These are phyloP conservation scores for Coregonus suidteri DNA, from an alignment of 2,797 vertebrate genomes.

Conservation along the genomic window DNA sequence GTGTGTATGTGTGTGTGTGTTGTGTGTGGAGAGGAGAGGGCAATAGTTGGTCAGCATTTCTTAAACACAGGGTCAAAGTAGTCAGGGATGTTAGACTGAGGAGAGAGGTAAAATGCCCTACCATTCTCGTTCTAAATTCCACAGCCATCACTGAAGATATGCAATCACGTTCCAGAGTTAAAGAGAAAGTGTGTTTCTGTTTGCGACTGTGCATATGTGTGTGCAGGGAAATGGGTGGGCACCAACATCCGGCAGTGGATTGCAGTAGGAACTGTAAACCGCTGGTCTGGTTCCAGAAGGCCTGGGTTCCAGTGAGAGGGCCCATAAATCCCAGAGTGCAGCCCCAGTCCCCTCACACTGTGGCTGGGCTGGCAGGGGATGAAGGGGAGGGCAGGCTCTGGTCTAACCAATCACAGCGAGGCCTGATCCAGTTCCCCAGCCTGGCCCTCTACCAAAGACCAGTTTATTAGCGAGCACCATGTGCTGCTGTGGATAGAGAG, in stretches of 20 bases:
- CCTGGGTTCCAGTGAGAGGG: conserved; percentile 67
- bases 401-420: conserved; percentile 78
- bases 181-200: not conserved
- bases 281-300: conserved; percentile 79
- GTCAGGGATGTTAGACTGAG: not conserved
- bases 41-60: not conserved
- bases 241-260: conserved; percentile 70
- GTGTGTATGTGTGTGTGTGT: conserved; percentile 22
- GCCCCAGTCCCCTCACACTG: conserved; percentile 59
- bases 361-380: conserved; percentile 62
- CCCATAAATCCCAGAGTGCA: conserved; percentile 63
- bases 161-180: not conserved
- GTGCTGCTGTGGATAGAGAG: conserved; percentile 42
- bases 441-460: conserved; percentile 57
- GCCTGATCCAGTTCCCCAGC: conserved; percentile 64
- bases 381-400: conserved; percentile 67
- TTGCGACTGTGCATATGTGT: conserved; percentile 20
- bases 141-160: not conserved
- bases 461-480: conserved; percentile 80
- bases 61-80: not conserved
- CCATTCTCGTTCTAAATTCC: not conserved
- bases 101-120: not conserved
- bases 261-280: conserved; percentile 80
- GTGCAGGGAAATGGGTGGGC: conserved; percentile 60
- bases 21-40: conserved; percentile 2